Conservation (phyloP, 2,113 vertebrate species). For the Nesoenas mayeri region DNA sequence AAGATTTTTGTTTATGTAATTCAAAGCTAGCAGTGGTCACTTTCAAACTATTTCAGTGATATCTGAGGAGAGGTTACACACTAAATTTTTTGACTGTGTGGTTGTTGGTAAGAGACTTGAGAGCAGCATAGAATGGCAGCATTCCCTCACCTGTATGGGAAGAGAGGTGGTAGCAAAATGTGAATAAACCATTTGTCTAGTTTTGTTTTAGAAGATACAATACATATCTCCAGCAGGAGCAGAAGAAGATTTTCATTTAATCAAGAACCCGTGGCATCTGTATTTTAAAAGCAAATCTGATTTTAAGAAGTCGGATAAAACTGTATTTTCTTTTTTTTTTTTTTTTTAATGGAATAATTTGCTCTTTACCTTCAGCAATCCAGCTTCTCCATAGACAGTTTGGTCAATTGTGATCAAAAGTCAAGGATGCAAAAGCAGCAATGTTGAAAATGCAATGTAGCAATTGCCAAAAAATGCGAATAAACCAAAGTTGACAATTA, state of each 20-base stretch:
- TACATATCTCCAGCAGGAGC: accelerated
- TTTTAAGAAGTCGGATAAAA: not conserved
- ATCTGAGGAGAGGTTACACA: not conserved
- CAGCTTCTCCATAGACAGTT: not conserved
- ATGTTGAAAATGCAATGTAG: not conserved
- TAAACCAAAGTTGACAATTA: accelerated
- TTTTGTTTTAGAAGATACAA: not conserved
- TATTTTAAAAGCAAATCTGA: not conserved
- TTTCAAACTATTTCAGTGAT: not conserved
- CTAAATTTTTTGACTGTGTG: not conserved
- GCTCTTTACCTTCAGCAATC: not conserved
- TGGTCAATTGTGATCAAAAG: not conserved
- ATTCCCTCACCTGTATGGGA: not conserved
- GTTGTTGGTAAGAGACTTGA: not conserved
- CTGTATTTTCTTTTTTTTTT: not conserved
- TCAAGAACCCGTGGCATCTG: not conserved
- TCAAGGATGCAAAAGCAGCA: not conserved
- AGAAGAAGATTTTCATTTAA: not conserved
- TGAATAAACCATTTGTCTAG: not conserved
- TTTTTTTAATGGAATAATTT: not conserved
- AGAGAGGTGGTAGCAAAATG: not conserved
- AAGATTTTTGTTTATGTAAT: not conserved
- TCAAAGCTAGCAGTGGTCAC: not conserved
- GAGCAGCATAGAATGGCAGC: not conserved
- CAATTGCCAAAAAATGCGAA: not conserved